phyloP scores from a whole-genome alignment of 1,140 invertebrate genomes.

The Bombus sylvicola region DNA sequence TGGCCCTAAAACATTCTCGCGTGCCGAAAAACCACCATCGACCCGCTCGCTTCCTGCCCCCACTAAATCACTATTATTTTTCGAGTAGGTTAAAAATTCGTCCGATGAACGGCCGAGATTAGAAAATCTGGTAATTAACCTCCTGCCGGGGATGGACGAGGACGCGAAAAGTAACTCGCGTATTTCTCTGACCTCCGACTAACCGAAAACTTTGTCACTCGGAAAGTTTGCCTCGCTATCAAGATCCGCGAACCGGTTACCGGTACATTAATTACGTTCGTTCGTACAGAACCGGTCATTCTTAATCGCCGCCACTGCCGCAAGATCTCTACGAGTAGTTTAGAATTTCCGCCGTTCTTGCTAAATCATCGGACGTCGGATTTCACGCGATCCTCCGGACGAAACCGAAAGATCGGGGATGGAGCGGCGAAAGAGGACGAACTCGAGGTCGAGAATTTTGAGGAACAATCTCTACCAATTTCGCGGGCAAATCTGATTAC shows the following conservation, averaged over 20 bases:
- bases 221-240: conserved; percentile 61
- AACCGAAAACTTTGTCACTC: conserved; percentile 66
- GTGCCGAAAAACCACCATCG: conserved; percentile 49
- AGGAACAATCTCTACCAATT: conserved; percentile 79
- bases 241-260: conserved; percentile 53
- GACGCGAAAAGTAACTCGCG: conserved; percentile 50
- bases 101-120: conserved; percentile 57
- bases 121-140: conserved; percentile 65
- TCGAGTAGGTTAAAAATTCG: conserved; percentile 24
- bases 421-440: no score
- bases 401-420: not conserved
- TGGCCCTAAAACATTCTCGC: conserved; percentile 19
- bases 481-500: conserved; percentile 78
- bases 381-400: not conserved
- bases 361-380: not conserved
- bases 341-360: not conserved
- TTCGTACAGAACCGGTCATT: conserved; percentile 55
- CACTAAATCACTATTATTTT: conserved; percentile 55
- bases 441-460: conserved; percentile 28
- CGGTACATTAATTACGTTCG: conserved; percentile 57
- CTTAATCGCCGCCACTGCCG: conserved; percentile 50
- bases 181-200: conserved; percentile 54
- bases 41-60: not conserved
- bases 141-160: conserved; percentile 23
- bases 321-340: not conserved